Evolutionary conservation across 2,888 invertebrate species (phyloP).

Genomic region (Campopleginae sp.): DNA sequence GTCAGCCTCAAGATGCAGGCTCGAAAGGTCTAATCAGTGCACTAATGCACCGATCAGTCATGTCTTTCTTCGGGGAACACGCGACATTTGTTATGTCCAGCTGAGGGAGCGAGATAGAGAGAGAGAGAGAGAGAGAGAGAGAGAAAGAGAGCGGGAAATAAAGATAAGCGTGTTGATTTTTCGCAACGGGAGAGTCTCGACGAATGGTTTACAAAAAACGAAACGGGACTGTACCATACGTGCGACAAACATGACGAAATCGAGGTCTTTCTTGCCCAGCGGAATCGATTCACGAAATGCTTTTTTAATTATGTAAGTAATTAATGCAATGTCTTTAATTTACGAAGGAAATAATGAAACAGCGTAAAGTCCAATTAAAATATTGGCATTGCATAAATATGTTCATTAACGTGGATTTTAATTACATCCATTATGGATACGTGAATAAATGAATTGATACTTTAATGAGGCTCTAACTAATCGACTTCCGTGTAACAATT

Average conservation of each 20-base stretch:
- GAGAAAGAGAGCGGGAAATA: slow-evolving; percentile 27
- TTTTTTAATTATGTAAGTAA: not conserved
- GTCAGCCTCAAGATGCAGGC: slow-evolving; percentile 46
- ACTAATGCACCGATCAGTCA: slow-evolving; percentile 82
- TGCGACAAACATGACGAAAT: slow-evolving; percentile 30
- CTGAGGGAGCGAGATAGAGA: slow-evolving; percentile 11
- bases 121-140: slow-evolving; percentile 15
- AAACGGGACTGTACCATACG: slow-evolving; percentile 28
- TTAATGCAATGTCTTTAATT: not conserved
- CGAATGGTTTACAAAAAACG: slow-evolving; percentile 36
- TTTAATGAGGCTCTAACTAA: not conserved
- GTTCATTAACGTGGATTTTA: not conserved
- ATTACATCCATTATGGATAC: not conserved
- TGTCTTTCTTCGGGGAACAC: slow-evolving; percentile 70
- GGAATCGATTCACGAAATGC: slow-evolving; percentile 10
- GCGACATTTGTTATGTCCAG: slow-evolving; percentile 62
- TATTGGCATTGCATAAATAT: not conserved
- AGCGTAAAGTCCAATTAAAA: not conserved
- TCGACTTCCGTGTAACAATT: slow-evolving; percentile 7
- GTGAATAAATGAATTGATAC: not conserved
- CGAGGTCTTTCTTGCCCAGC: not conserved
- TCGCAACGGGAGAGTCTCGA: slow-evolving; percentile 21
- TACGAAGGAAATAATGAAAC: not conserved
- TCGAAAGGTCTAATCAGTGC: slow-evolving; percentile 76
- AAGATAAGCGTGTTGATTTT: slow-evolving; percentile 49